Conservation (phyloP, 2,888 invertebrate genomes). For the Drosophila limbata region DNA sequence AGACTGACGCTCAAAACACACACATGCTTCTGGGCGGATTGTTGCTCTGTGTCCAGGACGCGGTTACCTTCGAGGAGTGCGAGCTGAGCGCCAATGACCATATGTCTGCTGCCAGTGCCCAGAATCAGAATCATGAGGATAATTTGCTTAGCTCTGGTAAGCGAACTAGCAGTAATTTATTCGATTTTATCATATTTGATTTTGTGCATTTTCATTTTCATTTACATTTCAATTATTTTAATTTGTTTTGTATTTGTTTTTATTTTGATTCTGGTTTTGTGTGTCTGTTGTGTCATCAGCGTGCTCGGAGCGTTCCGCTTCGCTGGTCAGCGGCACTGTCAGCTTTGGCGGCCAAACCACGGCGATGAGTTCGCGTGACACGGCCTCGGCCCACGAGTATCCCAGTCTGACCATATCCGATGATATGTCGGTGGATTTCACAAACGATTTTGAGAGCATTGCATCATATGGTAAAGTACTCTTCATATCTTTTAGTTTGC, state of each 20-base stretch:
- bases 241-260: slow-evolving; percentile 33
- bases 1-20: slow-evolving; percentile 93
- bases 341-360: slow-evolving; percentile 84
- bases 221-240: slow-evolving; percentile 33
- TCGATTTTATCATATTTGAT: neutral
- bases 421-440: slow-evolving; percentile 85
- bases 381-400: slow-evolving; percentile 85
- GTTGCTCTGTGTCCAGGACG: slow-evolving; percentile 91
- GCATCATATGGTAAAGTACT: slow-evolving; percentile 84
- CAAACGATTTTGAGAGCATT: slow-evolving; percentile 84
- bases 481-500: slow-evolving; percentile 9
- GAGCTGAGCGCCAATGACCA: slow-evolving; percentile 88
- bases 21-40: slow-evolving; percentile 94
- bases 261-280: slow-evolving; percentile 37
- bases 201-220: slow-evolving; percentile 15
- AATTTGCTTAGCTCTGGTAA: slow-evolving; percentile 90
- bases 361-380: slow-evolving; percentile 83
- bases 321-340: slow-evolving; percentile 84
- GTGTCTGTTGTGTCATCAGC: slow-evolving; percentile 67
- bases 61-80: slow-evolving; percentile 90
- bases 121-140: slow-evolving; percentile 78
- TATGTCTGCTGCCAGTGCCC: slow-evolving; percentile 84
- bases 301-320: slow-evolving; percentile 85
- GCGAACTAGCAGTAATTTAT: neutral
- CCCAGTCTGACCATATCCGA: slow-evolving; percentile 86